phyloP scores from a whole-genome alignment of 2,888 invertebrate genomes.

The Zygaena filipendulae region DNA sequence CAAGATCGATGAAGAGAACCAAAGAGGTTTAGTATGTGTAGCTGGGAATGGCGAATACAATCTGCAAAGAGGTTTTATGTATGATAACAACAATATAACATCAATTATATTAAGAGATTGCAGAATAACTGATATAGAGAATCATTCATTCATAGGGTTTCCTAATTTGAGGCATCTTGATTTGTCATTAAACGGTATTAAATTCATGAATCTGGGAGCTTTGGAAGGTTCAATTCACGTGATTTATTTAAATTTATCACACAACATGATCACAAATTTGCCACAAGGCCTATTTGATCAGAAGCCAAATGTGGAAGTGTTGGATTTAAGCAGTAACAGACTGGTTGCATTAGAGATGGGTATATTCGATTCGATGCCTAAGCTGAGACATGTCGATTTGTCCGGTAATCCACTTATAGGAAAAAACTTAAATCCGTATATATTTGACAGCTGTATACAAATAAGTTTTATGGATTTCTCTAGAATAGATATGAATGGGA shows the following conservation, averaged over 20 bases:
- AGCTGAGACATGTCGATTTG: conserved; percentile 30
- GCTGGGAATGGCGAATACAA: conserved; percentile 21
- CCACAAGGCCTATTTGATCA: conserved; percentile 35
- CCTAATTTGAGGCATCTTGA: conserved; percentile 27
- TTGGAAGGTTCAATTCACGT: conserved; percentile 27
- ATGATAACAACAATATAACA: conserved; percentile 24
- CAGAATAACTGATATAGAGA: conserved; percentile 22
- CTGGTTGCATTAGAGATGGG: conserved; percentile 26
- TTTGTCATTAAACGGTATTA: conserved; percentile 32
- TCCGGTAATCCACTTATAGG: conserved; percentile 31
- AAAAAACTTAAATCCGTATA: conserved; percentile 22
- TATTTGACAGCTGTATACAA: conserved; percentile 25
- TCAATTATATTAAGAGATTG: conserved; percentile 24
- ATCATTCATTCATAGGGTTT: conserved; percentile 22
- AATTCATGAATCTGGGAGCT: conserved; percentile 27
- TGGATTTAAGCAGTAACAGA: conserved; percentile 34
- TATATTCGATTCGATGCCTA: conserved; percentile 28
- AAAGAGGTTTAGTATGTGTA: conserved; percentile 20
- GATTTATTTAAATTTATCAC: conserved; percentile 31
- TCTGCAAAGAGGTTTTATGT: conserved; percentile 25
- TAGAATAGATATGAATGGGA: conserved; percentile 31
- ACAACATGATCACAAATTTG: conserved; percentile 28
- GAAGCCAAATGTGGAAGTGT: conserved; percentile 25
- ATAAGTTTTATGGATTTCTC: conserved; percentile 34
- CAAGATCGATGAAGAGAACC: too few species aligned